Evolutionary conservation across 2,113 vertebrate genomes (phyloP).

Genomic region (Austrofundulus limnaeus): DNA sequence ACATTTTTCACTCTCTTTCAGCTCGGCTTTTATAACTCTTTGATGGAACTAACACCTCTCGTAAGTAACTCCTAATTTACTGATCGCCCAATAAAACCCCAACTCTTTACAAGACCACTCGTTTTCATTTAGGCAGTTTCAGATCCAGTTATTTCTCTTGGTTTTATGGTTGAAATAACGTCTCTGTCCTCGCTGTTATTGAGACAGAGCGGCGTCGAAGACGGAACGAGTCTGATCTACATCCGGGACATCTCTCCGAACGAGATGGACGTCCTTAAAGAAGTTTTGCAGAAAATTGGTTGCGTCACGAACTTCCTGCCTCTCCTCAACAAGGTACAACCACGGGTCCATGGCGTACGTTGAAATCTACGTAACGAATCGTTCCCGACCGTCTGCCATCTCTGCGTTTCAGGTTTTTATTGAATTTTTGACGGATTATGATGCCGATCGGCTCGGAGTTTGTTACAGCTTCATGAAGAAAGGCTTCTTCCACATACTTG

Average conservation of each 20-base stretch:
- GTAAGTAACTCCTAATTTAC: slow-evolving; percentile 36
- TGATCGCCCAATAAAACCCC: no score
- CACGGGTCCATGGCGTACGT: not conserved
- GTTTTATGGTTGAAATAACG: no score
- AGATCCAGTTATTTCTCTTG: no score
- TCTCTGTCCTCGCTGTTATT: not conserved
- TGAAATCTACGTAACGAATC: not conserved
- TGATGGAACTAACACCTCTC: slow-evolving; percentile 21
- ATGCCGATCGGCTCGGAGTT: slow-evolving; percentile 52
- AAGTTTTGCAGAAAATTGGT: not conserved
- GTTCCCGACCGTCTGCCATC: not conserved
- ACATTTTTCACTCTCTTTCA: slow-evolving; percentile 19
- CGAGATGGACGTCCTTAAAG: slow-evolving; percentile 13
- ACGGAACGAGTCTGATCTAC: not conserved
- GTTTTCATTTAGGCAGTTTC: no score
- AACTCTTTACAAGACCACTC: no score
- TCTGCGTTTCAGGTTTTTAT: slow-evolving; percentile 47
- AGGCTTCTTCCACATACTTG: not conserved
- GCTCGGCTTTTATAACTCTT: slow-evolving; percentile 34
- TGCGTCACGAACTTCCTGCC: slow-evolving; percentile 42
- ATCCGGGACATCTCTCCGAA: slow-evolving; percentile 46
- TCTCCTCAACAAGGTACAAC: slow-evolving; percentile 61
- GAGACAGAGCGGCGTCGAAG: rapidly evolving
- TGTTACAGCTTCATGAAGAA: slow-evolving; percentile 49
- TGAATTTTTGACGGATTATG: slow-evolving; percentile 2